Percentiles rank a stretch among this genome's conserved stretches.
Evolutionary conservation across 2,888 invertebrate species (phyloP).

Genomic region (Keiferia lycopersicella): DNA sequence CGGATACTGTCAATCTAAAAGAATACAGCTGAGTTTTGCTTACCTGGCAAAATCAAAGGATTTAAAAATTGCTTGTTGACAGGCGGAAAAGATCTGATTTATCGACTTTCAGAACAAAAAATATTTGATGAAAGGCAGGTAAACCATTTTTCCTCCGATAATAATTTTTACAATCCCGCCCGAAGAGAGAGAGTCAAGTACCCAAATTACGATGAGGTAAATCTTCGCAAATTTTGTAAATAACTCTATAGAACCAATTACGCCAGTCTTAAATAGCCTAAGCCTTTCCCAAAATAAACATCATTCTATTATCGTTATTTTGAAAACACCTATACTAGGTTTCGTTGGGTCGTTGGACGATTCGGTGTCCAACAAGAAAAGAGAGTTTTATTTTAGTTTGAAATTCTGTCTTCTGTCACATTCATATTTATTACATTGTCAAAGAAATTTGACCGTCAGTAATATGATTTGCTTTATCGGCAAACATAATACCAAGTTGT

Average conservation of each 20-base stretch:
- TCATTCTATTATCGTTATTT: too few species aligned
- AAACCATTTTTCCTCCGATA: not conserved
- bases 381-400: too few species aligned
- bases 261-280: not conserved
- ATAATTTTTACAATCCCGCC: not conserved
- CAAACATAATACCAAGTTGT: too few species aligned
- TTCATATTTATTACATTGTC: too few species aligned
- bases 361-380: too few species aligned
- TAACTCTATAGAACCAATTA: not conserved
- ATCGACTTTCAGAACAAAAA: conserved; percentile 1
- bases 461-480: too few species aligned
- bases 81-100: conserved; percentile 2
- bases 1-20: conserved; percentile 43
- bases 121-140: not conserved
- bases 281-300: conserved; percentile 4
- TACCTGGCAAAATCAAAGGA: conserved; percentile 12
- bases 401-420: too few species aligned
- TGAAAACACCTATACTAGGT: too few species aligned
- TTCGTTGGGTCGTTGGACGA: too few species aligned
- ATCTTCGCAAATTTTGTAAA: not conserved
- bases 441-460: too few species aligned
- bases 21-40: conserved; percentile 50
- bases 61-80: conserved; percentile 15
- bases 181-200: not conserved
- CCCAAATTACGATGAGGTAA: not conserved